phyloP scores from a whole-genome alignment of 2,113 vertebrate species.

The Xiphophorus couchianus region DNA sequence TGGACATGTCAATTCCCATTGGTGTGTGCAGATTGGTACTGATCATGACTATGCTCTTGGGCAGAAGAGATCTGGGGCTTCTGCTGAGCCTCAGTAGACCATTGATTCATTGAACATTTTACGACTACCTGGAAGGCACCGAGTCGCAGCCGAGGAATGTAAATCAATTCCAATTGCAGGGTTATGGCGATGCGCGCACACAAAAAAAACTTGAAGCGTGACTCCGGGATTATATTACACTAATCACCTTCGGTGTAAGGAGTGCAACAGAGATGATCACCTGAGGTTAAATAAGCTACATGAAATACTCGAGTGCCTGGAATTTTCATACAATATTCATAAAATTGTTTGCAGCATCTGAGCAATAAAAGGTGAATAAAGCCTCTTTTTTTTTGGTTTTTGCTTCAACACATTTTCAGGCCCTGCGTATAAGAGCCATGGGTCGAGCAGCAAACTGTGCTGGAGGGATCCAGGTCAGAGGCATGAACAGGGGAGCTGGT shows the following conservation, averaged over 20 bases:
- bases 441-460: too few species aligned
- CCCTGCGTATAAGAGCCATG: too few species aligned
- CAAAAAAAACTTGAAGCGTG: constrained; percentile 13
- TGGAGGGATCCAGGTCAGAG: too few species aligned
- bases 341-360: constrained; percentile 38
- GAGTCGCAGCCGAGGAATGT: constrained; percentile 45
- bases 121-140: constrained; percentile 64
- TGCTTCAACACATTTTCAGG: too few species aligned
- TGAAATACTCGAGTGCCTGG: constrained; percentile 38
- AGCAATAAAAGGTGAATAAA: constrained; percentile 45
- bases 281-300: constrained; percentile 45
- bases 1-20: constrained; percentile 73
- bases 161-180: constrained; percentile 71
- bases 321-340: constrained; percentile 55
- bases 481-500: too few species aligned
- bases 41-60: constrained; percentile 66
- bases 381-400: too few species aligned
- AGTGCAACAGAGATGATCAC: constrained; percentile 22
- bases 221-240: constrained; percentile 41
- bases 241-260: constrained; percentile 19
- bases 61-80: constrained; percentile 44
- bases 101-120: constrained; percentile 73
- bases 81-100: constrained; percentile 52
- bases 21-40: constrained; percentile 63
- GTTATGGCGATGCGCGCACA: constrained; percentile 39